Evolutionary conservation across 2,113 vertebrate genomes (phyloP), one percentile per base, ranked within the genome.

Genomic region (Puma concolor): DNA sequence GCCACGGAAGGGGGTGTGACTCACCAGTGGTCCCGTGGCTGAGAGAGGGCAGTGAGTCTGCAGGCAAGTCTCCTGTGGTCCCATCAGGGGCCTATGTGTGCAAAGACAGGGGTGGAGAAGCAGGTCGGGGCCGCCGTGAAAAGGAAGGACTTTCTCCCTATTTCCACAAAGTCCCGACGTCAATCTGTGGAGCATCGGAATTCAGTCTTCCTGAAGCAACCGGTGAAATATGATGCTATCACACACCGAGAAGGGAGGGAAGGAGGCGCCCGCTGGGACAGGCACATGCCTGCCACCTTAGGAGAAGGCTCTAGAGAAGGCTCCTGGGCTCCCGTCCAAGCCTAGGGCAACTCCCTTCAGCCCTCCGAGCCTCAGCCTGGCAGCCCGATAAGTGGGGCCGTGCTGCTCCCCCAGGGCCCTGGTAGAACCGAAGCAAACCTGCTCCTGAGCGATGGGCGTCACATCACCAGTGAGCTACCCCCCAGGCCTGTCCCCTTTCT

Each of bases 191-290:
- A 16, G 19, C 27, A 6, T 10, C 63, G 33, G 66, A 67, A 27
- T 23, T 19, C 9, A 1, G 54, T 7, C 69, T 63, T 50, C 31
- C 57, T 5, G 31, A 0, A 19, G 52, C 38, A 16, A 19, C 17
- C 36, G 15, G 7, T 9, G 38, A 9, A 14, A 10, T 0, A 21
- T 0, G 1, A 64, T 29, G 29, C 15, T 2, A 0, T 3, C 33
- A 7, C 31, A 27, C 2, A 0, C 25, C 5, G 12, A 16, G 90
- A 44, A 41, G 2, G 38, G 0, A 7, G 17, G 3, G 8, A 16
- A 41, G 63, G 50, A 60, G 67, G 74, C 7, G 2, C 12, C 77
- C 57, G 33, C 0, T 27, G 29, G 25, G 74, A 14, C 7, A 27
- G 1, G 4, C 9, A 2, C 1, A 1, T 0, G 16, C 33, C 36